phyloP scores from a whole-genome alignment of 2,113 vertebrate genomes.

The Trichomycterus rosablanca region DNA sequence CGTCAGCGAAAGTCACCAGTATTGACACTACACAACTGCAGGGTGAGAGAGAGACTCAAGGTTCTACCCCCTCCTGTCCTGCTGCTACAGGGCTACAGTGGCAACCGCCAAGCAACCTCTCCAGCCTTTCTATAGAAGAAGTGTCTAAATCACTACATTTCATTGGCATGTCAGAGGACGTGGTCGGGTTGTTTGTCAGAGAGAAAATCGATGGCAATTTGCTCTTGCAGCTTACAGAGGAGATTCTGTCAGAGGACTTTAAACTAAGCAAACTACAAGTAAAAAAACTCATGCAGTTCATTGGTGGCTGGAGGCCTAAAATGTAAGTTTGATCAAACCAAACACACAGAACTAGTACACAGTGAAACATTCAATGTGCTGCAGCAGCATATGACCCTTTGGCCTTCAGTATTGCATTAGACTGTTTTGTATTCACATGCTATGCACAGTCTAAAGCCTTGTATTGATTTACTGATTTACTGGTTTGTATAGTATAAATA shows the following conservation, averaged over 20 bases:
- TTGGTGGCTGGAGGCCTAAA: conserved; percentile 95
- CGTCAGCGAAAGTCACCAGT: conserved; percentile 16
- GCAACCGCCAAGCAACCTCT: conserved; percentile 86
- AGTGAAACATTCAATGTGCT: conserved; percentile 49
- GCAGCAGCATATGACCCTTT: conserved; percentile 53
- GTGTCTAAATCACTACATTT: conserved; percentile 89
- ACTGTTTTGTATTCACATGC: conserved; percentile 72
- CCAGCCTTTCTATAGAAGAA: conserved; percentile 88
- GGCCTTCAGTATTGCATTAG: conserved; percentile 74
- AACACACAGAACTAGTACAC: conserved; percentile 3
- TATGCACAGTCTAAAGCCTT: conserved; percentile 76
- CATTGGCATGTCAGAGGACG: conserved; percentile 88
- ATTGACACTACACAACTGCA: conserved; percentile 71
- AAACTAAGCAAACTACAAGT: conserved; percentile 95
- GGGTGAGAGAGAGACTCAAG: conserved; percentile 62
- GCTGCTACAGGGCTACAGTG: conserved; percentile 74
- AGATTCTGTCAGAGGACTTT: conserved; percentile 96
- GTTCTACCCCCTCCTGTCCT: conserved; percentile 65
- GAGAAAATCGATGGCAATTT: conserved; percentile 97
- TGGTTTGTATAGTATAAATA: conserved; percentile 64
- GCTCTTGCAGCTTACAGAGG: conserved; percentile 91
- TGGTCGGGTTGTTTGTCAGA: conserved; percentile 80
- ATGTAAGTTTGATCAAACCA: conserved; percentile 67
- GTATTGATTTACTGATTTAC: conserved; percentile 63
- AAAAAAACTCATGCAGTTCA: conserved; percentile 97